These are phyloP conservation scores for Noctua pronuba DNA, from an alignment of 2,888 invertebrate genomes.

Conservation along the genomic window DNA sequence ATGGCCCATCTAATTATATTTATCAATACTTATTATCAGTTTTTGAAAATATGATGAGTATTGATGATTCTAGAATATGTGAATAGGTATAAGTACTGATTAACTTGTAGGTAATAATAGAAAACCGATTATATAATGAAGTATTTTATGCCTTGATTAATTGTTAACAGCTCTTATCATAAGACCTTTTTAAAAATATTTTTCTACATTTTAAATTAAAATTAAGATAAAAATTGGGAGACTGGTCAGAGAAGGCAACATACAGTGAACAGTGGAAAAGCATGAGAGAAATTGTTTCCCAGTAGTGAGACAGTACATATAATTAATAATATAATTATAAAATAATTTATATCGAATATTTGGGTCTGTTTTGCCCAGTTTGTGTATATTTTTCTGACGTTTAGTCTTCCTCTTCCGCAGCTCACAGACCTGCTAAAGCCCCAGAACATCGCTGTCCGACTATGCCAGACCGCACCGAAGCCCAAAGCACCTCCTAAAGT, in stretches of 20 bases:
- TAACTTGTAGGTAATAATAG: not conserved
- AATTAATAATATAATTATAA: too few relatives aligned
- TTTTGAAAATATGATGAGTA: constrained; percentile 1
- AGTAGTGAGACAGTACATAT: not conserved
- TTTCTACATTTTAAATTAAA: not conserved
- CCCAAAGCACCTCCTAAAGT: constrained; percentile 88
- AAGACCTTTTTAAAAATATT: not conserved
- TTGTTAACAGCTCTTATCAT: not conserved
- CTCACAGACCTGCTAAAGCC: constrained; percentile 79
- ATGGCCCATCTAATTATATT: too few relatives aligned
- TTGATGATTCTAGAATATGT: not conserved
- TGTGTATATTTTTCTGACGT: not conserved
- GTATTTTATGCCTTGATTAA: not conserved
- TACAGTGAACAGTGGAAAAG: not conserved
- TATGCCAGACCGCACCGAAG: constrained; percentile 82
- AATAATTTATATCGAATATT: not conserved
- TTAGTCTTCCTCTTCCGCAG: constrained; percentile 69
- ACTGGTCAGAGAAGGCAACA: not conserved
- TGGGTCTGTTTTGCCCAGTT: not conserved
- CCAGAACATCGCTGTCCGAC: constrained; percentile 76
- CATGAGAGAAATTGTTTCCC: not conserved
- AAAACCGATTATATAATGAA: not conserved
- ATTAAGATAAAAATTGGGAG: not conserved
- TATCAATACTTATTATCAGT: not conserved
- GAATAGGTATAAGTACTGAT: constrained; percentile 3